phyloP scores from a whole-genome alignment of 2,113 vertebrate species.

The Amphiprion percula region DNA sequence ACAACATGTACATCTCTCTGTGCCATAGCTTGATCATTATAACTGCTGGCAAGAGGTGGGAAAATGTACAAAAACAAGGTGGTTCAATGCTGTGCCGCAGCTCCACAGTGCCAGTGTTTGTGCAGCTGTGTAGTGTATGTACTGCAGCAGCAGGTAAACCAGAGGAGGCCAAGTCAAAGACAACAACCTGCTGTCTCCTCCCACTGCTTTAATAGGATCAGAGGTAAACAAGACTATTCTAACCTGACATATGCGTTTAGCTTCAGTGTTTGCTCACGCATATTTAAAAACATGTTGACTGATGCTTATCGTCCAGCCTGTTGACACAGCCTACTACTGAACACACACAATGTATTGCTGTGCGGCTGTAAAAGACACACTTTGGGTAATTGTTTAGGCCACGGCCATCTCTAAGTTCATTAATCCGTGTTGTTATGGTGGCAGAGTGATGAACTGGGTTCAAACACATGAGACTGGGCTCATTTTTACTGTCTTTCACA shows the following conservation, averaged over 20 bases:
- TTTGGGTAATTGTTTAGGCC: conserved; percentile 61
- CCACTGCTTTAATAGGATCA: conserved; percentile 36
- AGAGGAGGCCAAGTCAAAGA: conserved; percentile 32
- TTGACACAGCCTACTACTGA: conserved; percentile 73
- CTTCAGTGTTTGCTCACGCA: conserved; percentile 72
- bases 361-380: conserved; percentile 53
- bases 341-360: conserved; percentile 31
- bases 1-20: conserved; percentile 19
- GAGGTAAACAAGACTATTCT: conserved; percentile 68
- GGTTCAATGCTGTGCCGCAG: conserved; percentile 17
- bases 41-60: conserved; percentile 38
- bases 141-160: conserved; percentile 53
- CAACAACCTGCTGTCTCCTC: conserved; percentile 53
- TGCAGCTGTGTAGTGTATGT: conserved; percentile 75
- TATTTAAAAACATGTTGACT: conserved; percentile 80
- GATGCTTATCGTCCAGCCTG: conserved; percentile 63
- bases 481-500: conserved; percentile 23
- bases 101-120: conserved; percentile 70
- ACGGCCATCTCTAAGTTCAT: conserved; percentile 34
- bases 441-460: conserved; percentile 19
- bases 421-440: conserved; percentile 26
- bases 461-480: background rate
- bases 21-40: conserved; percentile 40
- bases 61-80: conserved; percentile 49
- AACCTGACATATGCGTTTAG: conserved; percentile 57